A percentile compares a stretch with the other conserved stretches of the same genome.
Conservation (phyloP, 2,888 invertebrate genomes). For the Eupithecia tripunctaria region DNA sequence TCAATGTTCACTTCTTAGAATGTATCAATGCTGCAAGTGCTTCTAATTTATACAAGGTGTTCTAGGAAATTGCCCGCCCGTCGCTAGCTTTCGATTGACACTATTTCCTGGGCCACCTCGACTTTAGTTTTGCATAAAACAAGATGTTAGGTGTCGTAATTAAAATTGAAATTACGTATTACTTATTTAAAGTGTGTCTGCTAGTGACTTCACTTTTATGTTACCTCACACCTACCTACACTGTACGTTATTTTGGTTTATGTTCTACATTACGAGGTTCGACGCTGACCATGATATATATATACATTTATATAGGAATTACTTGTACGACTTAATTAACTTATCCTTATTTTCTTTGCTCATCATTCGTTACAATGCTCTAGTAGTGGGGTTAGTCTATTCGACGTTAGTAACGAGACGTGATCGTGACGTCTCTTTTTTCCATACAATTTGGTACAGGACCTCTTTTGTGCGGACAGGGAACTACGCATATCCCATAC, state of each 20-base stretch:
- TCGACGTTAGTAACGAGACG: no score
- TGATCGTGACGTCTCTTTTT: no score
- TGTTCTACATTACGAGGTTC: background rate
- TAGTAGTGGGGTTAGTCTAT: no score
- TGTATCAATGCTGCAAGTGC: constrained; percentile 6
- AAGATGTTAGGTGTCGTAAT: constrained; percentile 3
- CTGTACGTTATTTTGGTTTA: background rate
- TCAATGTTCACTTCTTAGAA: background rate
- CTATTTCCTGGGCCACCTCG: constrained; percentile 27
- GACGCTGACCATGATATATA: background rate
- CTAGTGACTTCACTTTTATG: background rate
- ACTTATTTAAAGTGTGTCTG: background rate
- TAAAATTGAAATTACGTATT: background rate
- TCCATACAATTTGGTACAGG: no score
- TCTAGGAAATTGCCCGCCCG: constrained; percentile 8
- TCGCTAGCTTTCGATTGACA: constrained; percentile 13
- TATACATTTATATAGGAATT: no score
- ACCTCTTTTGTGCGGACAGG: no score
- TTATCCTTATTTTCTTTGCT: background rate
- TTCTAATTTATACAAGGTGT: constrained; percentile 9
- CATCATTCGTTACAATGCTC: background rate
- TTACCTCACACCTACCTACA: background rate
- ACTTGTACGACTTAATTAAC: background rate
- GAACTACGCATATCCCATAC: no score
- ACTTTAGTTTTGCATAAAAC: constrained; percentile 37